These are phyloP conservation scores for Urocyon cinereoargenteus DNA, from an alignment of 2,797 vertebrate genomes.

Conservation along the genomic window DNA sequence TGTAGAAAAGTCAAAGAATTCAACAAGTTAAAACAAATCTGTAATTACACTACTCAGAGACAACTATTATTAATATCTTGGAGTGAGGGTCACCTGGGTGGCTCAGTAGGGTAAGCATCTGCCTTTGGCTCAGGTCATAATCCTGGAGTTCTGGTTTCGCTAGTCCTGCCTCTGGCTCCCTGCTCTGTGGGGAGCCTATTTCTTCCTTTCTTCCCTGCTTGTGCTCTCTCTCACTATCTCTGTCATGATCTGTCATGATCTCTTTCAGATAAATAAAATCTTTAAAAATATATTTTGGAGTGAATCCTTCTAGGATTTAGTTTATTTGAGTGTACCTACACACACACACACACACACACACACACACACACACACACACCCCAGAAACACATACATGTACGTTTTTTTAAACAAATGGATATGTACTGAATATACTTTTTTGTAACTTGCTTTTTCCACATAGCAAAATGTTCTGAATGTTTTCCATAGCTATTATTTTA, in stretches of 20 bases:
- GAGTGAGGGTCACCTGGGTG: background rate
- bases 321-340: constrained; percentile 24
- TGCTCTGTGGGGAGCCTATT: no score
- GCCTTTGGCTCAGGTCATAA: no score
- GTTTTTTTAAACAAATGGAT: constrained; percentile 1
- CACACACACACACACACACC: background rate
- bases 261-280: no score
- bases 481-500: constrained; percentile 1
- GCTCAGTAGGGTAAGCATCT: no score
- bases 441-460: constrained; percentile 54
- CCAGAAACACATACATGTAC: background rate
- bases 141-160: no score
- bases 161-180: no score
- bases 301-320: constrained; percentile 52
- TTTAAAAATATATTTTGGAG: background rate
- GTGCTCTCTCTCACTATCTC: no score
- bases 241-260: no score
- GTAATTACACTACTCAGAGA: constrained; percentile 41
- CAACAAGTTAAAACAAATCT: constrained; percentile 35
- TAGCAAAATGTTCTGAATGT: constrained; percentile 23
- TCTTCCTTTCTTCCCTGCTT: no score
- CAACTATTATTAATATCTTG: constrained; percentile 55
- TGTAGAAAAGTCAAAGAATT: constrained; percentile 62
- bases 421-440: constrained; percentile 43
- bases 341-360: background rate